phyloP scores from a whole-genome alignment of 2,113 vertebrate genomes.

The Scortum barcoo region DNA sequence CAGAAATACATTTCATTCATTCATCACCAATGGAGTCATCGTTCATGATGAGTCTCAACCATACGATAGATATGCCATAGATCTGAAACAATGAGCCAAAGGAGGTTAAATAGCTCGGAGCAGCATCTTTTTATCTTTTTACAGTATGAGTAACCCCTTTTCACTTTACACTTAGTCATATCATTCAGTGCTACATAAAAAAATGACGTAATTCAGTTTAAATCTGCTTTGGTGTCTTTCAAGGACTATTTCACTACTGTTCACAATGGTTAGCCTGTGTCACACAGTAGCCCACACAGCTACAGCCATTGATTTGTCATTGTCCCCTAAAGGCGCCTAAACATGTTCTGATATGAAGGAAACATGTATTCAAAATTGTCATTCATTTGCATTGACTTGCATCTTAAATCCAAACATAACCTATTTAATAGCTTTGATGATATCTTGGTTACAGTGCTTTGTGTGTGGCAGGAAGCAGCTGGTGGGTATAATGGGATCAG shows the following conservation, averaged over 20 bases:
- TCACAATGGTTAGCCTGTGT: too few relatives aligned
- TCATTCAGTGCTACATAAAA: too few relatives aligned
- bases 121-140: too few relatives aligned
- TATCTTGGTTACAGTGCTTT: not conserved
- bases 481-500: not conserved
- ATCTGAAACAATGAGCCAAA: not conserved
- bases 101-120: not conserved
- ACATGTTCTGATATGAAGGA: not conserved
- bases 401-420: slow-evolving; percentile 15
- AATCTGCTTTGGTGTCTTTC: not conserved
- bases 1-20: not conserved
- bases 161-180: too few relatives aligned
- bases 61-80: not conserved
- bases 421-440: slow-evolving; percentile 13
- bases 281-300: not conserved
- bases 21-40: too few relatives aligned
- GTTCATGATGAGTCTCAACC: not conserved
- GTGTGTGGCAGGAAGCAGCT: slow-evolving; percentile 18
- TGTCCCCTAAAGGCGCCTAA: not conserved
- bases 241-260: not conserved
- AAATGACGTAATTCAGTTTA: not conserved
- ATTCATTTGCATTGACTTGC: slow-evolving; percentile 16
- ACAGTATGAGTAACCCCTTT: too few relatives aligned
- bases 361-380: not conserved
- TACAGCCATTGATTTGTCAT: not conserved